phyloP scores from a whole-genome alignment of 2,888 invertebrate genomes.

The Steromphala cineraria region DNA sequence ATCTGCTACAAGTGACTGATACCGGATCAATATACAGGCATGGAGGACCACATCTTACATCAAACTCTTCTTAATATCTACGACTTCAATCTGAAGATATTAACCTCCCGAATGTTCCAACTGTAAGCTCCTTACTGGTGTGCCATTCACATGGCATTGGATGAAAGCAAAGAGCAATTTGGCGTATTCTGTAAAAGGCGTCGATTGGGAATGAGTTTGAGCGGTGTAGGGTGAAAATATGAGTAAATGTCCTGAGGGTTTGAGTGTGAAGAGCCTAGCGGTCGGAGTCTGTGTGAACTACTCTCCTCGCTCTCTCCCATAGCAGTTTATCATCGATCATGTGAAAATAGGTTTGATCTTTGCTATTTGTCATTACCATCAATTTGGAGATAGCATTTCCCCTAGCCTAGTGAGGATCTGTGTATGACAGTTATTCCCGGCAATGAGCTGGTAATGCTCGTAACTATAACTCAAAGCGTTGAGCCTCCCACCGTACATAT shows the following conservation, averaged over 20 bases:
- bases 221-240: neutral
- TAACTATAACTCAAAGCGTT: neutral
- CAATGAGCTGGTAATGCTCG: neutral
- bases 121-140: neutral
- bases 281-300: neutral
- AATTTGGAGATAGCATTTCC: neutral
- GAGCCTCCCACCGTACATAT: neutral
- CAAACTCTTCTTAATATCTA: neutral
- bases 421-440: neutral
- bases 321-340: neutral
- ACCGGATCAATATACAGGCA: neutral
- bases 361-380: neutral
- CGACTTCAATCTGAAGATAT: neutral
- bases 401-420: neutral
- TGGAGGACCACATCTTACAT: neutral
- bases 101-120: neutral
- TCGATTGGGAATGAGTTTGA: neutral
- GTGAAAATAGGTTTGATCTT: neutral
- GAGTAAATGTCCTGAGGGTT: neutral
- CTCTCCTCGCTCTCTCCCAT: neutral
- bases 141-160: neutral
- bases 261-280: neutral
- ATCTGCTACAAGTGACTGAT: neutral
- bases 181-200: neutral
- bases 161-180: neutral